Evolutionary conservation across 2,888 invertebrate species (phyloP).

Genomic region (Xestoiulus laeticollis): DNA sequence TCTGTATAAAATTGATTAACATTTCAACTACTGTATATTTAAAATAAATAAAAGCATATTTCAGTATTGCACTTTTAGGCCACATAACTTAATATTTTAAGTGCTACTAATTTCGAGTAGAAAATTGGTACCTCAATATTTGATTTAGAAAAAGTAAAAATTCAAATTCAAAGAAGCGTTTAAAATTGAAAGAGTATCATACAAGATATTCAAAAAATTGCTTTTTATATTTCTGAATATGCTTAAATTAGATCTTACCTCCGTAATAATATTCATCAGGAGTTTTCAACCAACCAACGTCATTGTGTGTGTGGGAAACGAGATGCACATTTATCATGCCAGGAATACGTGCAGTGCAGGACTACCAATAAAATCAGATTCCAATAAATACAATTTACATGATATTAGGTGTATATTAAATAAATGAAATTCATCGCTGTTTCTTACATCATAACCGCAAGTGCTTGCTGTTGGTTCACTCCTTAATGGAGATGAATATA

Average conservation of each 20-base stretch:
- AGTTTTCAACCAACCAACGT: slow-evolving; percentile 94
- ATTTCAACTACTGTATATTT: no score
- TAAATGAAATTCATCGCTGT: neutral
- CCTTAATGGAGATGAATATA: neutral
- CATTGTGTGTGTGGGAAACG: slow-evolving; percentile 88
- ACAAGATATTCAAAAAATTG: no score
- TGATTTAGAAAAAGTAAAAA: no score
- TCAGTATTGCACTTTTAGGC: no score
- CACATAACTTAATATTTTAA: no score
- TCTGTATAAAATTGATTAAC: no score
- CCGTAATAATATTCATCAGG: slow-evolving; percentile 90
- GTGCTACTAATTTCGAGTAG: no score
- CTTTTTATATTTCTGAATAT: neutral
- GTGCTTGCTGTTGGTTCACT: neutral
- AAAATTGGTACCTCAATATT: no score
- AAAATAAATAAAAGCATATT: no score
- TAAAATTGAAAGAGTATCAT: no score
- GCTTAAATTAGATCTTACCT: slow-evolving; percentile 57
- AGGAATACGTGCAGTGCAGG: slow-evolving; percentile 70
- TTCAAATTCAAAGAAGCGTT: no score
- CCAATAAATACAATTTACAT: neutral
- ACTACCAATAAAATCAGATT: slow-evolving; percentile 56
- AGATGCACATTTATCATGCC: slow-evolving; percentile 82
- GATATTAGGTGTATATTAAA: no score
- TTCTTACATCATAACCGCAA: neutral